These are phyloP conservation scores for Myotis pilosus DNA, from an alignment of 2,797 vertebrate species.

Conservation along the genomic window DNA sequence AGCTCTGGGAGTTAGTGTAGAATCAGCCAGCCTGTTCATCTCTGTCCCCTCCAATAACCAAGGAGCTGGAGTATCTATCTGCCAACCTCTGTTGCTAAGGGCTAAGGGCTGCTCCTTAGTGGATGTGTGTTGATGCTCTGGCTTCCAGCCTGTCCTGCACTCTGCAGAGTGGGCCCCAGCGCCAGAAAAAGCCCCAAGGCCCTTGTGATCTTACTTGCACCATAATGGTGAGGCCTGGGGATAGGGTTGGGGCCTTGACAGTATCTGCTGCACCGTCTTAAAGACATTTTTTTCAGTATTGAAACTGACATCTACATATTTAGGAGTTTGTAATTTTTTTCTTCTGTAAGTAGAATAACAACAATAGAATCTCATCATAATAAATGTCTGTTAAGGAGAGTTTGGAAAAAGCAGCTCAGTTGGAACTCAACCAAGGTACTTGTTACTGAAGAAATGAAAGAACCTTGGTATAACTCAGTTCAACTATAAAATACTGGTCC, in stretches of 20 bases:
- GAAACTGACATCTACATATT: background rate
- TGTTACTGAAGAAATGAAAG: constrained; percentile 36
- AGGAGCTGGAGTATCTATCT: background rate
- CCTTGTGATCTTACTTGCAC: background rate
- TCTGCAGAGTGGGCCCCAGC: background rate
- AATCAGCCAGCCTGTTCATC: background rate
- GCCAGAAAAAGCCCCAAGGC: background rate
- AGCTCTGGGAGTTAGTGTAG: background rate
- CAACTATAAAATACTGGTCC: constrained; percentile 20
- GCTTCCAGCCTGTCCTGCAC: background rate
- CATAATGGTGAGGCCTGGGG: background rate
- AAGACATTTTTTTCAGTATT: background rate
- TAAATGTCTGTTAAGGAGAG: background rate
- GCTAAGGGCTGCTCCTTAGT: background rate
- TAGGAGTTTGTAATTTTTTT: background rate
- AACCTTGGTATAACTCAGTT: background rate
- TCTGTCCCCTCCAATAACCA: background rate
- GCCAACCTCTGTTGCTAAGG: background rate
- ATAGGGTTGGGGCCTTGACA: background rate
- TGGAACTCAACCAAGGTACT: background rate
- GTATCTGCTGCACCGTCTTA: background rate
- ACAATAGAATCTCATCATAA: background rate
- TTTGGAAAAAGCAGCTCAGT: background rate
- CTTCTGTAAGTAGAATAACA: background rate
- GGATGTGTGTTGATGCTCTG: background rate